These are phyloP conservation scores for Strongylocentrotus purpuratus DNA, from an alignment of 35 echinoderm and acorn worm genomes.

Conservation along the genomic window DNA sequence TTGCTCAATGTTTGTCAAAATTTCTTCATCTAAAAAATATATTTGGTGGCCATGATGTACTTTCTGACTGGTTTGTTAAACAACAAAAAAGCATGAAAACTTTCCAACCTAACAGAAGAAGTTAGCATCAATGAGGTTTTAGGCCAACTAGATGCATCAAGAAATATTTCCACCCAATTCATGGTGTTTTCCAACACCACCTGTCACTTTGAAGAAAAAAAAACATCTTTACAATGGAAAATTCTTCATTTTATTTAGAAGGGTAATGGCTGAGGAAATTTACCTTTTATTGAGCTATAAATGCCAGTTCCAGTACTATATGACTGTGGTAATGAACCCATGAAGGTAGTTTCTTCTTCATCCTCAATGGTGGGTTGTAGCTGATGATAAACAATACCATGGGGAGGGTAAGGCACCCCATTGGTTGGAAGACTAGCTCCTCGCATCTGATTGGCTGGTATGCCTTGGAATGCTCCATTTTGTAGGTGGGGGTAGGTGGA, in stretches of 20 bases:
- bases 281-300: slow-evolving; percentile 53
- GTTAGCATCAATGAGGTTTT: too few species aligned
- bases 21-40: too few species aligned
- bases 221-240: background rate
- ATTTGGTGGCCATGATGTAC: too few species aligned
- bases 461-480: slow-evolving; percentile 47
- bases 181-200: background rate
- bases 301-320: slow-evolving; percentile 49
- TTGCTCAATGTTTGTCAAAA: too few species aligned
- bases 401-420: slow-evolving; percentile 19
- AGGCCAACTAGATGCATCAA: background rate
- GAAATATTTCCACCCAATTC: background rate
- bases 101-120: background rate
- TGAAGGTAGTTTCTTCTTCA: slow-evolving; percentile 36
- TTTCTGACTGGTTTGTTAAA: too few species aligned
- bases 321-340: slow-evolving; percentile 25
- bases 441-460: slow-evolving; percentile 10
- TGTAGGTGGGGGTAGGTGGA: slow-evolving; percentile 47
- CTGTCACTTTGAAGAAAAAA: too few species aligned
- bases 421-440: slow-evolving; percentile 44
- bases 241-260: background rate
- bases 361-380: slow-evolving; percentile 44
- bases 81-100: background rate
- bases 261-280: background rate
- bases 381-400: slow-evolving; percentile 47